These are phyloP conservation scores for Chamaea fasciata DNA, from an alignment of 2,113 vertebrate species.

Conservation along the genomic window DNA sequence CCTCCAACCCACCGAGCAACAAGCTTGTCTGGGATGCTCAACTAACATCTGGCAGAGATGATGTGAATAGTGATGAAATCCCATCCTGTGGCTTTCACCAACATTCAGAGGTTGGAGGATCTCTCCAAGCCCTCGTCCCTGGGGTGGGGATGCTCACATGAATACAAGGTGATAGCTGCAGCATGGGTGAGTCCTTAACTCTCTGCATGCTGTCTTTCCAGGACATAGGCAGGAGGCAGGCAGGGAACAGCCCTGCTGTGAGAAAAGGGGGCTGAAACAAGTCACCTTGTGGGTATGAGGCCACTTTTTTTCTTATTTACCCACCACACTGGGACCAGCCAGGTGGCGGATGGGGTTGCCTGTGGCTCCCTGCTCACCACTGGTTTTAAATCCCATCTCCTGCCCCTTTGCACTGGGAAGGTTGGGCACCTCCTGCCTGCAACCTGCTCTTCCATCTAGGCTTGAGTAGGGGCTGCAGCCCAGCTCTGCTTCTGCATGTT, in stretches of 20 bases:
- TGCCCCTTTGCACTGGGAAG: accelerated
- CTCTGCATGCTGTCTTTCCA: background rate
- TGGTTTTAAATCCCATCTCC: background rate
- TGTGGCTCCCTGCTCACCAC: accelerated
- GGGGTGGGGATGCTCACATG: accelerated
- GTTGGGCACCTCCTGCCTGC: background rate
- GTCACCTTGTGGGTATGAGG: background rate
- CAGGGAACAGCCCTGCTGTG: background rate
- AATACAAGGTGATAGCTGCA: background rate
- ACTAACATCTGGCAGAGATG: accelerated
- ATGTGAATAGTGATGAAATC: background rate
- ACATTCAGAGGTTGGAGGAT: background rate
- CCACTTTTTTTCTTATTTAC: background rate
- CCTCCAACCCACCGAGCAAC: accelerated
- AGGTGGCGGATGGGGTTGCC: background rate
- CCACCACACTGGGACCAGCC: background rate
- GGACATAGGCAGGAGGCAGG: accelerated
- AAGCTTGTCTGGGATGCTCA: background rate
- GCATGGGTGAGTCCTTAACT: background rate
- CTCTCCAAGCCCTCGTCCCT: background rate
- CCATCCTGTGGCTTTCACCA: background rate
- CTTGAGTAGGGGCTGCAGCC: background rate
- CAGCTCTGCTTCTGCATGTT: background rate
- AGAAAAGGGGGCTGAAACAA: background rate
- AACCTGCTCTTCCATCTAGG: background rate